Evolutionary conservation across 2,113 vertebrate species (phyloP).

Genomic region (Indicator indicator): DNA sequence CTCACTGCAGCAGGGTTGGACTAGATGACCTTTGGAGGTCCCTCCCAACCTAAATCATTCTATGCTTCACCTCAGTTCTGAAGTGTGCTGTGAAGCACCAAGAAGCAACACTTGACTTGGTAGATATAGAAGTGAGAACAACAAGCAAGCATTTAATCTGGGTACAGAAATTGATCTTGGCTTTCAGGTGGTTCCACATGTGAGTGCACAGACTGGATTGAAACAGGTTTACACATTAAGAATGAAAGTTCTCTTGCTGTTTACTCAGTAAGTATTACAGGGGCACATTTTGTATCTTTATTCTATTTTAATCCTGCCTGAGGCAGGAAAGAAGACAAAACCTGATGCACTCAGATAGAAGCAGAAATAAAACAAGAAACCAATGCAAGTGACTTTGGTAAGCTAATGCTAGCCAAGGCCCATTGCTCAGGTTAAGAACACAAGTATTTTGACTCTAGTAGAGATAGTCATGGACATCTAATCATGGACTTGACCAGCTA

Average conservation of each 20-base stretch:
- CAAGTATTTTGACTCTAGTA: background rate
- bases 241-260: background rate
- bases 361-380: background rate
- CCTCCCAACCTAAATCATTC: too few species aligned
- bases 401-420: background rate
- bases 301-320: background rate
- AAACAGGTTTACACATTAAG: background rate
- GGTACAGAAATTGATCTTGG: background rate
- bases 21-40: too few species aligned
- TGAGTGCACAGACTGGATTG: rapidly evolving
- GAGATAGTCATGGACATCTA: background rate
- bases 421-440: background rate
- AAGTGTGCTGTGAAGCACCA: background rate
- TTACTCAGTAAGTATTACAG: background rate
- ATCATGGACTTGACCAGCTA: background rate
- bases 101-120: background rate
- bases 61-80: background rate
- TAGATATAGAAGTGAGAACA: background rate
- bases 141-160: background rate
- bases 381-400: background rate
- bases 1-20: too few species aligned
- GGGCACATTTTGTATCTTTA: background rate
- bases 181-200: background rate
- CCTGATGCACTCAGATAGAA: background rate
- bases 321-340: background rate